Base-by-base conservation (phyloP, 2,113 vertebrate genomes). In the Strix uralensis region DNA sequence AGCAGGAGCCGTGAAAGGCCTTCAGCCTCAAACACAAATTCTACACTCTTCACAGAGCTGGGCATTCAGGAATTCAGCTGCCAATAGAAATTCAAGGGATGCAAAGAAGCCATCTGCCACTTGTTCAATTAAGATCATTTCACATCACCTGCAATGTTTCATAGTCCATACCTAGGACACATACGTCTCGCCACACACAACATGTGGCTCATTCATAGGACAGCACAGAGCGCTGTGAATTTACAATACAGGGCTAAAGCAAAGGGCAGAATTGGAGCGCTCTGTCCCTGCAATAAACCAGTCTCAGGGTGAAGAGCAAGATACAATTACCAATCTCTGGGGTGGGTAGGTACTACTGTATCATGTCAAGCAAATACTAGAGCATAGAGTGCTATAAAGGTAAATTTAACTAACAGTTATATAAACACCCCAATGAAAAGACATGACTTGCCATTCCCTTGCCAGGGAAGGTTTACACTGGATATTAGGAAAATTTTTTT, bases 1-100 rank as follows among this genome's bases (percentile, higher is more conserved):
- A 93, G 83, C 22, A 91, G 57, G 29, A 67, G 65, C 65, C 34
- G 29, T 62, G 69, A 69, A 94, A 95, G 46, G 25, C 70, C 81
- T 94, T 81, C 86, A 91, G 62, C 58, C 44, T 82, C 81, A 67
- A 81, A 66, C 52, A 94, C 72, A 88, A 86, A 75, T 74, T 54
- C 52, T 82, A 54, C 1, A 8, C 42, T 85, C 34, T 54, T 82
- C 65, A 75, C 13, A 59, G 42, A 84, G 52, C 58, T 75, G 90
- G 61, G 63, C 65, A 94, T 69, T 52, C 59, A 81, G 67, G 46
- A 96, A 95, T 66, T 91, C 74, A 96, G 65, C 36, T 92, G 65
- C 75, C 81, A 91, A 25, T 7, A 87, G 61, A 89, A 92, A 81
- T 67, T 71, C 15, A 94, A 84, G 47, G 26, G 38, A 49, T 42